These are phyloP conservation scores for Cliona cf. orientalis DNA, from an alignment of 37 sponge, comb jelly and placozoan genomes.

Conservation along the genomic window DNA sequence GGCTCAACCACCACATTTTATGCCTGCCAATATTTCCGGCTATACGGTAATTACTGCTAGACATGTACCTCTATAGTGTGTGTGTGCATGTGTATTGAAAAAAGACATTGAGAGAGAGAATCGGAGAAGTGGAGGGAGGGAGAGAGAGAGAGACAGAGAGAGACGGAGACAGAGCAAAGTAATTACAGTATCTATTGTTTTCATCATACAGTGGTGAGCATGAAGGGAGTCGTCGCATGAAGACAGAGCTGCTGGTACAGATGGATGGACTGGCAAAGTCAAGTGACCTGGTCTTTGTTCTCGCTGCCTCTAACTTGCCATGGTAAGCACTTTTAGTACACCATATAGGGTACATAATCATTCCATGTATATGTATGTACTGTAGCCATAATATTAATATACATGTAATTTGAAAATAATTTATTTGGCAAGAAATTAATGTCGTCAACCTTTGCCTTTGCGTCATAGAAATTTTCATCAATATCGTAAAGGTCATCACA, in stretches of 20 bases:
- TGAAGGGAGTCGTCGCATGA: conserved; percentile 96
- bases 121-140: not conserved
- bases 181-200: not conserved
- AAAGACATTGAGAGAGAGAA: not conserved
- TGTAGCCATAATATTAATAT: not conserved
- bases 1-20: not conserved
- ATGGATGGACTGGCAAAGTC: conserved; percentile 98
- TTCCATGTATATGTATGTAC: not conserved
- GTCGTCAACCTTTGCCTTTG: not conserved
- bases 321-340: conserved; percentile 56
- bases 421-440: not conserved
- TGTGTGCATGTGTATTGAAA: not conserved
- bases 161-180: not conserved
- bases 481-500: no score
- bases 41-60: not conserved
- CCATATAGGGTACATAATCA: not conserved
- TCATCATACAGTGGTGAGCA: conserved; percentile 80
- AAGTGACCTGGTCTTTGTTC: conserved; percentile 90
- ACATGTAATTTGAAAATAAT: not conserved
- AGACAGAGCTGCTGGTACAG: conserved; percentile 97
- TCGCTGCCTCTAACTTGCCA: conserved; percentile 97
- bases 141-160: not conserved
- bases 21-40: not conserved
- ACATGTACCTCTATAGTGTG: not conserved
- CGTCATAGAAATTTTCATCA: no score